A percentile compares a stretch with the other conserved stretches of the same genome.
Evolutionary conservation across 2,888 invertebrate species (phyloP).

Genomic region (Ophion costatus): DNA sequence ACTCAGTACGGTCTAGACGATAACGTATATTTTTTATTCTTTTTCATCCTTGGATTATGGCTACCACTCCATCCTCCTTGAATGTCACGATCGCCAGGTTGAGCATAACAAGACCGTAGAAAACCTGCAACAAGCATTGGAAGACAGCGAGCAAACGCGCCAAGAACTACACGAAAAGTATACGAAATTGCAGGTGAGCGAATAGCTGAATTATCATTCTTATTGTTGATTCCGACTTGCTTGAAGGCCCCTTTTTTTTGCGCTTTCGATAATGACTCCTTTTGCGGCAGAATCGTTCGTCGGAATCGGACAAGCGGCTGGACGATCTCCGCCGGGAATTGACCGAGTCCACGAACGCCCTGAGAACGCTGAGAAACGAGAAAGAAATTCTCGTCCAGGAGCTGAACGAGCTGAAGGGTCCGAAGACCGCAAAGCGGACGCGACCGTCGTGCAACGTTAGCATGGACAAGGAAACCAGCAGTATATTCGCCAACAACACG

Average conservation of each 20-base stretch:
- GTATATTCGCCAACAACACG: constrained; percentile 74
- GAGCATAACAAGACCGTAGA: constrained; percentile 53
- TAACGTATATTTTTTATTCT: too few relatives aligned
- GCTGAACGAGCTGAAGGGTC: constrained; percentile 33
- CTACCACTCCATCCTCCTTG: too few relatives aligned
- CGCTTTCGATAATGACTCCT: background rate
- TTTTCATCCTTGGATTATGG: too few relatives aligned
- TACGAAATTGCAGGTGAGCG: constrained; percentile 64
- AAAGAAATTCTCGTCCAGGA: constrained; percentile 47
- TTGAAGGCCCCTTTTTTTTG: background rate
- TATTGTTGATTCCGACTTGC: background rate
- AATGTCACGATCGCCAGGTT: constrained; percentile 4
- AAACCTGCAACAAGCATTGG: constrained; percentile 60
- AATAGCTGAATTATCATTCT: background rate
- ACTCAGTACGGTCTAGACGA: too few relatives aligned
- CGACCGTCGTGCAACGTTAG: constrained; percentile 7
- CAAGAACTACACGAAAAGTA: constrained; percentile 68
- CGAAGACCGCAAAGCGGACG: background rate
- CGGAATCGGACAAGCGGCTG: constrained; percentile 46
- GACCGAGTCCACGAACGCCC: constrained; percentile 37
- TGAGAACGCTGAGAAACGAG: constrained; percentile 40
- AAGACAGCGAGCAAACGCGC: constrained; percentile 63
- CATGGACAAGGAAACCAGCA: constrained; percentile 71
- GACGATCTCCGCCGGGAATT: constrained; percentile 49
- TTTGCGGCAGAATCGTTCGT: constrained; percentile 56